Evolutionary conservation across 2,797 vertebrate species (phyloP), one percentile per base, ranked within the genome.

Genomic region (Salarias fasciatus): DNA sequence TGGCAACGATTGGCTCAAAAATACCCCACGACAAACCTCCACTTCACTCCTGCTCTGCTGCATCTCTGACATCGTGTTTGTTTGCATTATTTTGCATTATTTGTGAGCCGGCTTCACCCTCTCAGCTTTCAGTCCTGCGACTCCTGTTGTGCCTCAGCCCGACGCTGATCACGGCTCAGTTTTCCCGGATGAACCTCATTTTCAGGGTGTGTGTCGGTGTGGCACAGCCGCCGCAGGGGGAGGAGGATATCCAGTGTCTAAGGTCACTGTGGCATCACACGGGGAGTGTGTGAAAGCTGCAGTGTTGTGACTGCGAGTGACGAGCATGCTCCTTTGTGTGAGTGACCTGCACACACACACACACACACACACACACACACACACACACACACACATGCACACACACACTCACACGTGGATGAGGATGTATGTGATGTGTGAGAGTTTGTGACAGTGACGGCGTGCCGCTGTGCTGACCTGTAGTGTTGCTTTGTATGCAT

Each of bases 201-300:
- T n/a, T n/a, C n/a, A n/a, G 71, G 37, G 11, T 78, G 18, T 10
- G 63, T 12, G 11, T 72, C 65, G 76, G 18, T 10, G 63, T 12
- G 11, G 70, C 65, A 56, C 83, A 82, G 67, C 40, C 18, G 13
- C 79, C 65, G 28, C 28, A 5, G 71, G 73, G 47, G 42, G 28
- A 15, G 52, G 54, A 2, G 35, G 52, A n/a, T 55, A 44, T 63
- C 63, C 48, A 46, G 63, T 43, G 51, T 73, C 69, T 86, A 73
- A 80, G 87, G 86, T 82, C 81, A 84, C 49, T 41, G 72, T 50
- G 24, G 43, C 57, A 49, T 78, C 65, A 67, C 84, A 73, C 8
- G 0, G 38, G 47, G 29, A 51, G 53, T 63, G 72, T 80, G 72
- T 68, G 70, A 54, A 75, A 51, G 70, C 63, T 11, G 28, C 54